Conservation (phyloP, 2,797 vertebrate genomes). For the Sebastiscus albofasciatus region DNA sequence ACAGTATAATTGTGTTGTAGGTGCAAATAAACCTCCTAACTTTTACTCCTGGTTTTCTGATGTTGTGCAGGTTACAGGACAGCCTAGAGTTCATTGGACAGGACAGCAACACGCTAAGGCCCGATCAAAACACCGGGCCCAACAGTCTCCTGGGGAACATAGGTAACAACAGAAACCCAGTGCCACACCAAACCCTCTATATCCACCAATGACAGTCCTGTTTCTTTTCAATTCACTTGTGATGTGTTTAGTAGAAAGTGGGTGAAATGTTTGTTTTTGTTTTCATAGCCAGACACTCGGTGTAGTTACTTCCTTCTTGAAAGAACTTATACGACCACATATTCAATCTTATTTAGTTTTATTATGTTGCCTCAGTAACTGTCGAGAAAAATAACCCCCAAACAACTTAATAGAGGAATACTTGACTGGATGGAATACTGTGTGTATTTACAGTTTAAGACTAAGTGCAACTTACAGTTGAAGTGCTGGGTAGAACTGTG, state of each 20-base stretch:
- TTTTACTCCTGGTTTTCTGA: neutral
- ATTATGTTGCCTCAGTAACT: neutral
- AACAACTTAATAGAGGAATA: neutral
- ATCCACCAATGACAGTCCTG: neutral
- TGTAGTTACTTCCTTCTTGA: neutral
- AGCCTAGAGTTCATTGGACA: slow-evolving; percentile 98
- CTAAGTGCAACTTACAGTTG: neutral
- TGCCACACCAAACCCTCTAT: neutral
- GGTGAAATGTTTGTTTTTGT: neutral
- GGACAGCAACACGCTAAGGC: slow-evolving; percentile 89
- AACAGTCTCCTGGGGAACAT: slow-evolving; percentile 93
- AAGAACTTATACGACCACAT: neutral
- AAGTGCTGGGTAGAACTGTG: neutral
- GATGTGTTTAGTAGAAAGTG: neutral
- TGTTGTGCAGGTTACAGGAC: slow-evolving; percentile 90
- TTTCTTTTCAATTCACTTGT: neutral
- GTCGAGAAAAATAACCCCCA: neutral
- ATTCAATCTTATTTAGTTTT: neutral
- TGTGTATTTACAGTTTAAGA: neutral
- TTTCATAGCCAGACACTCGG: neutral
- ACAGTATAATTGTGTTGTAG: neutral
- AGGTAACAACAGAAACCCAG: slow-evolving; percentile 84
- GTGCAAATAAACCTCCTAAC: neutral
- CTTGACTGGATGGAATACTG: neutral
- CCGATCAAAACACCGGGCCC: slow-evolving; percentile 90